Evolutionary conservation across 2,888 invertebrate genomes (phyloP).

Genomic region (Ligdia adustata): DNA sequence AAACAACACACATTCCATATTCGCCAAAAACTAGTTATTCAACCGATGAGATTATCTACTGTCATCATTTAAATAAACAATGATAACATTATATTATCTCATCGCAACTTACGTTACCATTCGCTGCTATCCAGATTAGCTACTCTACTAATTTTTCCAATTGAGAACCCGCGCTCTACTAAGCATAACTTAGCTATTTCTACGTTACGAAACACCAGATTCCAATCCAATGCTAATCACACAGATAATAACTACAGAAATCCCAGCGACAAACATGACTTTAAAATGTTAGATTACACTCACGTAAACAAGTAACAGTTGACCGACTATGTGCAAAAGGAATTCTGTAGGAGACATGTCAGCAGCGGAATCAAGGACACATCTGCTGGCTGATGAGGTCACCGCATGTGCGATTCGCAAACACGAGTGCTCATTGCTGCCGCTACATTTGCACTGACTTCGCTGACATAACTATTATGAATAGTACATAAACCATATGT

Average conservation of each 20-base stretch:
- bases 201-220: no score
- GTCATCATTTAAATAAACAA: slow-evolving; percentile 29
- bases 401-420: slow-evolving; percentile 40
- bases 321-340: slow-evolving; percentile 41
- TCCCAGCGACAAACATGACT: slow-evolving; percentile 23
- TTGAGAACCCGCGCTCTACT: no score
- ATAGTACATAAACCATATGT: slow-evolving; percentile 20
- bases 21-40: slow-evolving; percentile 10
- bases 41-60: slow-evolving; percentile 31
- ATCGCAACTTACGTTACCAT: neutral
- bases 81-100: slow-evolving; percentile 14
- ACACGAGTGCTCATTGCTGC: slow-evolving; percentile 60
- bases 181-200: no score
- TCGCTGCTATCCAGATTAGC: neutral
- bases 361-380: slow-evolving; percentile 33
- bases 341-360: slow-evolving; percentile 43
- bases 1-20: no score
- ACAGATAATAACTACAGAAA: slow-evolving; percentile 26
- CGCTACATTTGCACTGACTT: slow-evolving; percentile 50
- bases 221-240: no score
- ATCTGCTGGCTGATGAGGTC: slow-evolving; percentile 48
- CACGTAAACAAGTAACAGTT: slow-evolving; percentile 46
- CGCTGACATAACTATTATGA: slow-evolving; percentile 26
- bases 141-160: no score
- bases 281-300: slow-evolving; percentile 36